phyloP scores from a whole-genome alignment of 2,113 vertebrate species.

The Lophotis ruficrista region DNA sequence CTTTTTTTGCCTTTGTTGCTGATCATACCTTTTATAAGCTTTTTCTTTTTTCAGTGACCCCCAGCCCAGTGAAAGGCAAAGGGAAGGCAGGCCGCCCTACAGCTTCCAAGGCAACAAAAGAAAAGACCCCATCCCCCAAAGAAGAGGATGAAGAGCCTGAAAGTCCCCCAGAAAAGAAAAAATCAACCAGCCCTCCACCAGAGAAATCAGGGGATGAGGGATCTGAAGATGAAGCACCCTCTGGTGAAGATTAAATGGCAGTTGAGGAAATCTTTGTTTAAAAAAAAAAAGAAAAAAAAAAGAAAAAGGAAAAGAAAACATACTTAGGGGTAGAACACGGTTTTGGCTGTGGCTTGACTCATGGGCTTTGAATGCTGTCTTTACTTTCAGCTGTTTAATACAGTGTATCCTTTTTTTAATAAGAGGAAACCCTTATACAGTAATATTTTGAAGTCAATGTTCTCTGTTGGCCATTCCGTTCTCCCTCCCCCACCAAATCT shows the following conservation, averaged over 20 bases:
- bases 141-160: slow-evolving; percentile 92
- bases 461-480: slow-evolving; percentile 68
- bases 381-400: slow-evolving; percentile 74
- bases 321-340: slow-evolving; percentile 79
- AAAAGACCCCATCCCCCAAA: slow-evolving; percentile 94
- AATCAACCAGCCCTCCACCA: slow-evolving; percentile 83
- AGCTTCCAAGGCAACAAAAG: slow-evolving; percentile 90
- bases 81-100: slow-evolving; percentile 94
- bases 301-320: slow-evolving; percentile 65
- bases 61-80: slow-evolving; percentile 97
- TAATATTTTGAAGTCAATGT: slow-evolving; percentile 73
- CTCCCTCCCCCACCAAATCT: slow-evolving; percentile 60
- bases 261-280: slow-evolving; percentile 77
- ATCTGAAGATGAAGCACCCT: slow-evolving; percentile 94
- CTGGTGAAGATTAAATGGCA: slow-evolving; percentile 94
- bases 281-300: slow-evolving; percentile 34
- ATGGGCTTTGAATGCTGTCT: slow-evolving; percentile 82
- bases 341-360: slow-evolving; percentile 84
- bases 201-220: slow-evolving; percentile 94
- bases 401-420: slow-evolving; percentile 70
- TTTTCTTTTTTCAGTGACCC: slow-evolving; percentile 83
- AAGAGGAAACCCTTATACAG: slow-evolving; percentile 66
- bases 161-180: slow-evolving; percentile 86
- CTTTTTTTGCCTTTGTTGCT: not conserved
- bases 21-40: not conserved